A percentile compares a stretch with the other conserved stretches of the same genome.
phyloP scores from a whole-genome alignment of 2,113 vertebrate species.

The Myxocyprinus asiaticus region DNA sequence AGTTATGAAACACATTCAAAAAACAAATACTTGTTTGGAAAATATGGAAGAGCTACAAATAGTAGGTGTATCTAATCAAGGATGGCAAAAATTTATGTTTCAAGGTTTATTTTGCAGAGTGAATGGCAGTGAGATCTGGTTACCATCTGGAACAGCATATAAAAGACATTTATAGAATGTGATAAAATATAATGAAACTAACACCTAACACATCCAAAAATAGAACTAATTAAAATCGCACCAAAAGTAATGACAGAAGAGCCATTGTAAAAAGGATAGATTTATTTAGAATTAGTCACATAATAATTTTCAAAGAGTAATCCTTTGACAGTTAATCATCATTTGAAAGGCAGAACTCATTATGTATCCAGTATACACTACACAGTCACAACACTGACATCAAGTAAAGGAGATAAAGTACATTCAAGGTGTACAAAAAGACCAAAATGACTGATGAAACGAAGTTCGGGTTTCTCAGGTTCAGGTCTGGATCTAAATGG shows the following conservation, averaged over 20 bases:
- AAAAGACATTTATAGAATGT: too few relatives aligned
- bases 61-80: neutral
- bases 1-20: neutral
- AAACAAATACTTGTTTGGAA: too few relatives aligned
- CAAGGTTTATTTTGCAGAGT: neutral
- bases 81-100: neutral
- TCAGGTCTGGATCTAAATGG: constrained; percentile 7
- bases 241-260: neutral
- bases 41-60: neutral
- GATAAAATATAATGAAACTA: too few relatives aligned
- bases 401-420: constrained; percentile 26
- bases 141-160: too few relatives aligned
- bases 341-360: constrained; percentile 33
- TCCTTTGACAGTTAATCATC: constrained; percentile 38
- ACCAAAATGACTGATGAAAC: neutral
- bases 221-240: neutral
- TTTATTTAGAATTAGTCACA: constrained; percentile 54
- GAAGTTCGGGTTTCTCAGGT: constrained; percentile 6
- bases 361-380: constrained; percentile 6
- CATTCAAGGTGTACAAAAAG: constrained; percentile 29
- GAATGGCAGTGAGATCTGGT: too few relatives aligned
- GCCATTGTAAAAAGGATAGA: constrained; percentile 32
- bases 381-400: constrained; percentile 34
- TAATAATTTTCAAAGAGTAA: constrained; percentile 36
- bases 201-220: neutral